A percentile compares a stretch with the other conserved stretches of the same genome.
phyloP scores from a whole-genome alignment of 35 echinoderm and acorn worm species.

The Nesometra sesokonis region DNA sequence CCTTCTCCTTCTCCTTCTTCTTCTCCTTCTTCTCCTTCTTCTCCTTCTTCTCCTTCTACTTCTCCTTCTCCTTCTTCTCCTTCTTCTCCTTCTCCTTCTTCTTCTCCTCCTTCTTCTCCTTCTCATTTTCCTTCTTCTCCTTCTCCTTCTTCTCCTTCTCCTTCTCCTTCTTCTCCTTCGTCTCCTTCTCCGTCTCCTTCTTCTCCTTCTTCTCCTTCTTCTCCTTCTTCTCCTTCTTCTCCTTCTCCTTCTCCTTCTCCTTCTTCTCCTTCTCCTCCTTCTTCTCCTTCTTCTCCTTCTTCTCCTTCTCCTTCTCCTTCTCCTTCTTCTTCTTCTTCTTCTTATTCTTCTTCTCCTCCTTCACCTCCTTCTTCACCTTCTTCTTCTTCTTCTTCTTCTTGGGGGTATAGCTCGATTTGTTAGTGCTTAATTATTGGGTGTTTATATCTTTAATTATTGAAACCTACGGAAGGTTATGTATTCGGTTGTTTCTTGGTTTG shows the following conservation, averaged over 20 bases:
- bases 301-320: constrained; percentile 5
- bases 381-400: constrained; percentile 43
- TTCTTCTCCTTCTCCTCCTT: constrained; percentile 3
- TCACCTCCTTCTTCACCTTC: constrained; percentile 24
- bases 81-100: background rate
- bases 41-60: background rate
- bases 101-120: background rate
- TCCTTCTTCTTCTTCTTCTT: constrained; percentile 4
- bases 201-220: background rate
- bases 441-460: background rate
- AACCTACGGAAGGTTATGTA: too few species aligned
- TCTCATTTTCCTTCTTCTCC: constrained; percentile 5
- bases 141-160: constrained; percentile 10
- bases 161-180: constrained; percentile 7
- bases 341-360: too few species aligned
- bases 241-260: constrained; percentile 3
- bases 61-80: background rate
- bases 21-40: constrained; percentile 1
- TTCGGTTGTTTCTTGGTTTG: too few species aligned
- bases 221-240: background rate
- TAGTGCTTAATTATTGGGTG: background rate
- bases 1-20: background rate
- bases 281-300: constrained; percentile 5
- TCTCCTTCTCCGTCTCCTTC: too few species aligned
- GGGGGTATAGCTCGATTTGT: background rate